A percentile compares a stretch with the other conserved stretches of the same genome.
Evolutionary conservation across 1,140 invertebrate genomes (phyloP).

Genomic region (Cepaea nemoralis): DNA sequence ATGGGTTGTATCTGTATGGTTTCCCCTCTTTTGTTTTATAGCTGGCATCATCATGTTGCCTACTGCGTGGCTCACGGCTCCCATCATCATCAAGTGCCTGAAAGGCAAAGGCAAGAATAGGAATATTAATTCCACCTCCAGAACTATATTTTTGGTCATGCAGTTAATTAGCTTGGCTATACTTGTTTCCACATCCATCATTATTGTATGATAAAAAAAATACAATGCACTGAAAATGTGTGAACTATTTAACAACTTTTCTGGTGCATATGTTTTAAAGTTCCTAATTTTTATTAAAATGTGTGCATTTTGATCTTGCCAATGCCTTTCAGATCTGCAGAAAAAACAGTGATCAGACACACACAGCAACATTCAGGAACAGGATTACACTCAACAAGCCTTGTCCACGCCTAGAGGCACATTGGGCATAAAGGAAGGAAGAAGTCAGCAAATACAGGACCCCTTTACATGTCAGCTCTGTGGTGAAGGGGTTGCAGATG

Average conservation of each 20-base stretch:
- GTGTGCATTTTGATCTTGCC: background rate
- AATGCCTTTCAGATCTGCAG: background rate
- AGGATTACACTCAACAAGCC: too few relatives aligned
- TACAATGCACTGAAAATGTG: background rate
- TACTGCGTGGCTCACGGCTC: background rate
- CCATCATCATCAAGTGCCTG: background rate
- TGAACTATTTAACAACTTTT: background rate
- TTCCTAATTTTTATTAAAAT: too few relatives aligned
- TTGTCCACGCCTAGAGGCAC: too few relatives aligned
- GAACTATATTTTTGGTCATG: background rate
- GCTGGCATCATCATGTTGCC: background rate
- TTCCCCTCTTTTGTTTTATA: background rate
- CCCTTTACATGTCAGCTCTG: too few relatives aligned
- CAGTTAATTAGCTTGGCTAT: background rate
- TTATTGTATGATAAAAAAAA: too few relatives aligned
- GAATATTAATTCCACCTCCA: background rate
- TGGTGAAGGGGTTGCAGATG: too few relatives aligned
- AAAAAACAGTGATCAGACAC: too few relatives aligned
- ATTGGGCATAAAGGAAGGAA: too few relatives aligned
- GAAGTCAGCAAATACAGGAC: too few relatives aligned
- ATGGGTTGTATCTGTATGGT: background rate
- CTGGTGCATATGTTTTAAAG: too few relatives aligned
- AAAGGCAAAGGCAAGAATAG: constrained; percentile 6
- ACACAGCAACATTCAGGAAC: too few relatives aligned
- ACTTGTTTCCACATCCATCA: too few relatives aligned